Base-by-base conservation (phyloP, 2,797 vertebrate genomes). In the Mus spretus region DNA sequence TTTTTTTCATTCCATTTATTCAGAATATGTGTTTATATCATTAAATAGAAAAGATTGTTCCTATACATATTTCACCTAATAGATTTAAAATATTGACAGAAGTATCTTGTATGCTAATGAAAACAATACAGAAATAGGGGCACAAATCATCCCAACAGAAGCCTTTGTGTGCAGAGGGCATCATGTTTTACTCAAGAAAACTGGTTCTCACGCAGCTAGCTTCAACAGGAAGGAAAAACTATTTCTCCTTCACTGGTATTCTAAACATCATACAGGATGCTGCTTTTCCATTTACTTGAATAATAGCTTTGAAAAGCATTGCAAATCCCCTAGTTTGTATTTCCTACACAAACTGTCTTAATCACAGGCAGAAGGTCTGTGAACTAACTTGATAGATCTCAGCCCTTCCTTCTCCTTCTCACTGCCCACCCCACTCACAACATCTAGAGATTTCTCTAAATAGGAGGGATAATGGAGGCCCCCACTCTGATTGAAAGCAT, bases 201-300 rank as follows among this genome's bases (percentile, higher is more conserved):
- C 0, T 0, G 6, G 50, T 24, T 34, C 50, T 87, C 90, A 44
- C 79, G 61, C 3, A 80, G 10, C 87, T 67, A 81, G 82, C 92
- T 96, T 93, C 70, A 93, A 72, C 65, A 77, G 80, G 95, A 97
- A 98, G 57, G n/a, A 94, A 97, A 96, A 95, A 59, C 5, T 95
- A 8, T 95, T 1, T 89, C 57, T 26, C 47, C 26, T 72, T 97
- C 5, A 28, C 44, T 47, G 88, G 50, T 57, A 91, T 26, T n/a
- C 95, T 91, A 96, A 98, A 95, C 57, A 96, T 24, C 3, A 3
- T 70, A 22, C 65, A 20, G 31, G 50, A 87, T 92, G 55, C 72
- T n/a, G 96, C 19, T 94, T 98, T 98, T 96, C 93, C 92, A 78
- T 98, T 96, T 97, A 86, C 67, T 98, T 97, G 72, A 97, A 95